Conservation (phyloP, 2,888 invertebrate species). For the Luffia ferchaultella region DNA sequence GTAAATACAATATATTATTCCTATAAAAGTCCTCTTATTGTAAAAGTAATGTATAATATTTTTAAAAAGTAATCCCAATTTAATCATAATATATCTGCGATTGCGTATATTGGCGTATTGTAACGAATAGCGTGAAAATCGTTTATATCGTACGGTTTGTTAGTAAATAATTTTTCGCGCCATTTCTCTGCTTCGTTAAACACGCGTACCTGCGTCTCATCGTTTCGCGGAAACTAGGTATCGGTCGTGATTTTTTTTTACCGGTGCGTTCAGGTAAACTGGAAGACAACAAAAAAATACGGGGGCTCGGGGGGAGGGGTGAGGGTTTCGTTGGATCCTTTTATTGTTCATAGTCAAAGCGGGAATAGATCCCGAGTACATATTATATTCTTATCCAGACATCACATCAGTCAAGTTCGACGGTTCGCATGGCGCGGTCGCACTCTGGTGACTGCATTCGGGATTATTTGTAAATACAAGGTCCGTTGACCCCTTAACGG, state of each 20-base stretch:
- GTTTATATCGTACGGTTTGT: background rate
- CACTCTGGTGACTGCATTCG: constrained; percentile 19
- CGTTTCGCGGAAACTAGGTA: background rate
- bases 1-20: too few relatives aligned
- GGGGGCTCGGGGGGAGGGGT: background rate
- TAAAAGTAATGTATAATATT: too few relatives aligned
- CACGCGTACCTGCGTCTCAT: background rate
- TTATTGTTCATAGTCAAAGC: background rate
- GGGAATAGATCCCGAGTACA: constrained; percentile 49
- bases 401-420: constrained; percentile 58
- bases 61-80: too few relatives aligned
- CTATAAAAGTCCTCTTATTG: too few relatives aligned
- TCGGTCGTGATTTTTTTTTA: background rate
- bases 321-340: background rate
- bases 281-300: background rate
- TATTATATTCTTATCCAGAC: constrained; percentile 46
- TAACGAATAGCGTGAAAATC: too few relatives aligned
- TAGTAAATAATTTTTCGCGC: background rate
- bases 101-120: too few relatives aligned
- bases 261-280: background rate
- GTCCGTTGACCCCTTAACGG: constrained; percentile 10
- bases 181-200: background rate
- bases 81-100: too few relatives aligned
- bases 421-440: constrained; percentile 45
- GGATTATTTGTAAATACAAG: constrained; percentile 17